phyloP scores from a whole-genome alignment of 2,888 invertebrate genomes.

The Callimorpha dominula region DNA sequence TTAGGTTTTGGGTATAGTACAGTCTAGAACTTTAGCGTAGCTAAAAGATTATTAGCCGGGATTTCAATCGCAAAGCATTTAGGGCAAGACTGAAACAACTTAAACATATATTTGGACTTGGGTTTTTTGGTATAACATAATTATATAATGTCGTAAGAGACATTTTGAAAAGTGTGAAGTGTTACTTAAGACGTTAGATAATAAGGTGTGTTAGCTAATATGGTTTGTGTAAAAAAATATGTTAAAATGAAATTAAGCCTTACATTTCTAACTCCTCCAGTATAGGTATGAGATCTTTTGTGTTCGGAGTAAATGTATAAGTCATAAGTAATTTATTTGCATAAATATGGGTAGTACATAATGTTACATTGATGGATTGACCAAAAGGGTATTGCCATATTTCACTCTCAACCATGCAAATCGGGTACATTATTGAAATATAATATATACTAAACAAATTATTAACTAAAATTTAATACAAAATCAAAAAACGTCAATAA shows the following conservation, averaged over 20 bases:
- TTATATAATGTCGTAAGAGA: neutral
- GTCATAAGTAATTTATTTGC: too few relatives aligned
- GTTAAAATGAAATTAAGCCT: neutral
- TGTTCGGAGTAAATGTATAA: too few relatives aligned
- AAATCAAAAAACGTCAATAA: too few relatives aligned
- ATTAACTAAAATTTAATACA: too few relatives aligned
- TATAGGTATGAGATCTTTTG: neutral
- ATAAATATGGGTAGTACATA: too few relatives aligned
- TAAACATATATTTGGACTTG: neutral
- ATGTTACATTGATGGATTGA: too few relatives aligned
- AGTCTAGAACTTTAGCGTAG: neutral
- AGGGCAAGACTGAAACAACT: neutral
- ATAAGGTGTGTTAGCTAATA: neutral
- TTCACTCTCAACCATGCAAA: too few relatives aligned
- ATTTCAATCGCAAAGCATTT: neutral
- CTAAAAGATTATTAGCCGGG: neutral
- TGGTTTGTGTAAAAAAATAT: neutral
- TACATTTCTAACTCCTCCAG: neutral
- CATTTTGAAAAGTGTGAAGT: neutral
- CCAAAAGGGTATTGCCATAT: too few relatives aligned
- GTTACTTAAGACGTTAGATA: neutral
- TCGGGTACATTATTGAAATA: too few relatives aligned
- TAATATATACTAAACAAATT: too few relatives aligned
- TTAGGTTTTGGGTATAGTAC: neutral
- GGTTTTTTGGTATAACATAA: neutral